These are phyloP conservation scores for Drosophila yakuba DNA, from an alignment of 1,140 invertebrate species.

Conservation along the genomic window DNA sequence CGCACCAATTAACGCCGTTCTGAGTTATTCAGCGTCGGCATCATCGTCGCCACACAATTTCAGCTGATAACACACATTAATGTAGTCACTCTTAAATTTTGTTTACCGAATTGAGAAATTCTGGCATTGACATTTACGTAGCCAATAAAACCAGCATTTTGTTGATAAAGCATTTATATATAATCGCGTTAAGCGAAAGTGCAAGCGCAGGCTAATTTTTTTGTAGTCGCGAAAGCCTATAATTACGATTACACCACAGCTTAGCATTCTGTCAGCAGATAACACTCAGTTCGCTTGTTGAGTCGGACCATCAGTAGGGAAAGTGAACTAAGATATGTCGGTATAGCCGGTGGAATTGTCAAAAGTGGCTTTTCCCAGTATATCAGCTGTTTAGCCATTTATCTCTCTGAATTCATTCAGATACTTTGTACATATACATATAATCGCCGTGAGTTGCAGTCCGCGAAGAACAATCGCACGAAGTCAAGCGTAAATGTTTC, in stretches of 20 bases:
- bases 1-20: conserved; percentile 1
- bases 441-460: conserved; percentile 15
- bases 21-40: neutral
- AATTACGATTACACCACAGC: conserved; percentile 46
- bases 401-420: neutral
- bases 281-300: conserved; percentile 20
- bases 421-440: conserved; percentile 2
- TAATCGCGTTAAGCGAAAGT: conserved; percentile 12
- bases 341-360: neutral
- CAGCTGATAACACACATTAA: conserved; percentile 43
- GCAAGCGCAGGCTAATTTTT: conserved; percentile 8
- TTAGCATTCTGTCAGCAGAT: conserved; percentile 43
- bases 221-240: conserved; percentile 33
- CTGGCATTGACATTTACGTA: conserved; percentile 56
- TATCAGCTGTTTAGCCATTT: conserved; percentile 23
- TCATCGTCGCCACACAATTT: neutral
- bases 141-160: conserved; percentile 22
- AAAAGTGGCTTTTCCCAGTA: neutral
- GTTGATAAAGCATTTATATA: conserved; percentile 44
- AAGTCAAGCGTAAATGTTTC: conserved; percentile 31
- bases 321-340: conserved; percentile 40
- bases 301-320: conserved; percentile 21
- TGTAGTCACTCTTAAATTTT: conserved; percentile 5
- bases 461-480: conserved; percentile 11
- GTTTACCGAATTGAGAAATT: conserved; percentile 21